Evolutionary conservation across 2,888 invertebrate genomes (phyloP).

Genomic region (Agapetus fuscipes): DNA sequence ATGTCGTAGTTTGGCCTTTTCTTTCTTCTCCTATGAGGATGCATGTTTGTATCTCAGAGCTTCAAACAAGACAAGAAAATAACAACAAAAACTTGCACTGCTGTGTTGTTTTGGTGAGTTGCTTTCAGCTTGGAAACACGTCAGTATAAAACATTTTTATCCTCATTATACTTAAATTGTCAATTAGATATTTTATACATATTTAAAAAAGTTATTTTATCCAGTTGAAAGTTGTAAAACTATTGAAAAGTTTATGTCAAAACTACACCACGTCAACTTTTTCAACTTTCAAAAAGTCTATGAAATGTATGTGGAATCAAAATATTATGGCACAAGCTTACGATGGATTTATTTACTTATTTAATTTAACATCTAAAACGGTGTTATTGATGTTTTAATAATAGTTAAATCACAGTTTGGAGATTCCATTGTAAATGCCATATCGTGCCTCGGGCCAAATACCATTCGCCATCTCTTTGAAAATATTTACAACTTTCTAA

Average conservation of each 20-base stretch:
- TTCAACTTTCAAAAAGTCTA: not conserved
- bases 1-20: slow-evolving; percentile 65
- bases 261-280: slow-evolving; percentile 16
- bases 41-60: no score
- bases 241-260: no score
- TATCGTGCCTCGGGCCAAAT: slow-evolving; percentile 12
- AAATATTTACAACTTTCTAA: slow-evolving; percentile 20
- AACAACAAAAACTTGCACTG: no score
- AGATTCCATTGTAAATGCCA: not conserved
- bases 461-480: slow-evolving; percentile 19
- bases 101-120: no score
- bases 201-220: no score
- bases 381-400: not conserved
- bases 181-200: no score
- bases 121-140: no score
- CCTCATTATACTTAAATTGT: no score
- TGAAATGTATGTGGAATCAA: not conserved
- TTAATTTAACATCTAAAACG: not conserved
- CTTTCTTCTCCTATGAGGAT: slow-evolving; percentile 47
- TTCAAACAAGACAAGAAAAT: no score
- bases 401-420: not conserved
- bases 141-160: no score
- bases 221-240: no score
- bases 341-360: no score
- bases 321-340: not conserved